Evolutionary conservation across 2,113 vertebrate genomes (phyloP).

Genomic region (Scartelaos histophorus): DNA sequence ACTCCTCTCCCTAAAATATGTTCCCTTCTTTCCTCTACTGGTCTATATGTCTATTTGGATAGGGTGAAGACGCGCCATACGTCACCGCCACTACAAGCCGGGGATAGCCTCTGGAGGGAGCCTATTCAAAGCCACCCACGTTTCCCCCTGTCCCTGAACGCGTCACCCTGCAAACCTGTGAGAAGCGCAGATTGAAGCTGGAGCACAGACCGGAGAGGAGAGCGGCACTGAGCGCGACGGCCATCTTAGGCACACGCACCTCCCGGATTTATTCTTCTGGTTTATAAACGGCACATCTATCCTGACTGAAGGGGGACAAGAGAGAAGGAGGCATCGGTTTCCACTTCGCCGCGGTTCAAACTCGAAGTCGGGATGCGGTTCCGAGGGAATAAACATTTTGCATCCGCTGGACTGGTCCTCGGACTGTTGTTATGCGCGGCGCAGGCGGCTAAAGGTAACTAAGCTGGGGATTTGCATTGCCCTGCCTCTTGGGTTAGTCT

Average conservation of each 20-base stretch:
- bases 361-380: conserved; percentile 77
- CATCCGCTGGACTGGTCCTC: conserved; percentile 78
- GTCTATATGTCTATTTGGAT: not conserved
- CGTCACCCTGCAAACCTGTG: conserved; percentile 61
- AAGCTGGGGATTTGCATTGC: conserved; percentile 58
- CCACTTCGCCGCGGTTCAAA: conserved; percentile 42
- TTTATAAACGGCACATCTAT: conserved; percentile 32
- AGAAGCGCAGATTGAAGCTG: conserved; percentile 66
- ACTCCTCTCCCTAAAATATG: not conserved
- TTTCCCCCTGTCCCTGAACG: conserved; percentile 48
- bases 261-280: conserved; percentile 70
- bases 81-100: not conserved
- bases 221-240: conserved; percentile 75
- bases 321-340: conserved; percentile 40
- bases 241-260: conserved; percentile 80
- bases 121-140: not conserved
- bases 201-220: conserved; percentile 37
- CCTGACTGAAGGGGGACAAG: conserved; percentile 37
- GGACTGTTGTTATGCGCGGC: conserved; percentile 77
- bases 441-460: conserved; percentile 81
- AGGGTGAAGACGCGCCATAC: not conserved
- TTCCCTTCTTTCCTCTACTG: not conserved
- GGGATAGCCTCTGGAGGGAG: not conserved
- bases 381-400: conserved; percentile 68
- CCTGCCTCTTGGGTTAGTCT: conserved; percentile 16